These are phyloP conservation scores for Colossoma macropomum DNA, from an alignment of 2,113 vertebrate genomes.

Conservation along the genomic window DNA sequence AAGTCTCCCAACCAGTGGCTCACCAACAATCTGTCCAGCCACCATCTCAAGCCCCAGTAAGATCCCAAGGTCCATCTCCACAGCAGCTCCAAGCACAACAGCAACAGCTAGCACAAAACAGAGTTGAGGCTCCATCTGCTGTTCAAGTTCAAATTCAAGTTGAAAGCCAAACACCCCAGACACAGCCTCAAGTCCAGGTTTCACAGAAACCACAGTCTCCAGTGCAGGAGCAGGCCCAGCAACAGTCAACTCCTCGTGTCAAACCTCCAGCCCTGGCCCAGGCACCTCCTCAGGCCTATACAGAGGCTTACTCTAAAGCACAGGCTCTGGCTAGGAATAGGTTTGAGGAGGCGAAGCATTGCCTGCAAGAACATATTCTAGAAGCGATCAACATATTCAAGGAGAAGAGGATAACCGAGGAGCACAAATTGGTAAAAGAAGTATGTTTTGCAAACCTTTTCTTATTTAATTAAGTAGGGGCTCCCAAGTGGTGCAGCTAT, in stretches of 20 bases:
- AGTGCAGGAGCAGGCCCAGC: conserved; percentile 34
- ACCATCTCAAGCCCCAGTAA: conserved; percentile 40
- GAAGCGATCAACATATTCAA: conserved; percentile 73
- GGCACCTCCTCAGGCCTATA: conserved; percentile 70
- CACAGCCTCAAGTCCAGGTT: conserved; percentile 49
- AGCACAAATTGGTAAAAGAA: conserved; percentile 66
- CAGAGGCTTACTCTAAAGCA: conserved; percentile 75
- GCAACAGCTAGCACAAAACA: conserved; percentile 33
- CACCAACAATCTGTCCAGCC: conserved; percentile 34
- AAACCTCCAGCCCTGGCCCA: conserved; percentile 65
- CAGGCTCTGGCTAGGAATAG: conserved; percentile 74
- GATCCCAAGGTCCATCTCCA: conserved; percentile 25
- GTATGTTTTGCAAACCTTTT: conserved; percentile 52
- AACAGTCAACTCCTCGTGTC: conserved; percentile 51
- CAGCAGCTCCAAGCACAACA: conserved; percentile 41
- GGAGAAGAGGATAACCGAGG: conserved; percentile 60
- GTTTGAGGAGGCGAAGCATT: conserved; percentile 79
- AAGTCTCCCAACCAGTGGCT: conserved; percentile 35
- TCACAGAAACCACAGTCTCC: conserved; percentile 58
- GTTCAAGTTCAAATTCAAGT: conserved; percentile 1
- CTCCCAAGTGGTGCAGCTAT: too few species aligned
- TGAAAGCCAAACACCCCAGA: conserved; percentile 20
- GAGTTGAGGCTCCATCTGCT: conserved; percentile 5
- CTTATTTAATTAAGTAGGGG: background rate
- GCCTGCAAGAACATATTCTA: conserved; percentile 77